Base-by-base conservation (phyloP, 2,797 vertebrate species). In the Mormyrus hasselquistii region DNA sequence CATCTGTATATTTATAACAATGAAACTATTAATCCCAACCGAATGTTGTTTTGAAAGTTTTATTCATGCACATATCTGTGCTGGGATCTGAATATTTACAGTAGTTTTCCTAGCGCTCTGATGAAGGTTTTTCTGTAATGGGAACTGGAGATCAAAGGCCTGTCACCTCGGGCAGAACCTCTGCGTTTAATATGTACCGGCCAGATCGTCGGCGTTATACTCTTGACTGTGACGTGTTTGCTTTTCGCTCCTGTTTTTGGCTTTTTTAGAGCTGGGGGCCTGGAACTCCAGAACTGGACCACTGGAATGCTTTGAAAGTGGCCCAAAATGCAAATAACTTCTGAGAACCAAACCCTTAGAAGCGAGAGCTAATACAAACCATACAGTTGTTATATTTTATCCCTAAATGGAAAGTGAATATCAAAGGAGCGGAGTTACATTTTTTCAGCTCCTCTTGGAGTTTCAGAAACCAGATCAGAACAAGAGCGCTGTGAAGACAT, bases 271-370 rank as follows among this genome's bases (percentile, higher is more conserved):
- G 38, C 73, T 44, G 38, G 73, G 16, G 73, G 38, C 16, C 73
- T 73, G 73, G 73, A 79, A 79, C 73, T 79, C 14, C 73, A 16
- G 73, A 44, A 44, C 16, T 9, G 73, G 73, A 79, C 34, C 73
- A 79, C 73, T 79, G 73, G 41, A 79, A 79, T 41, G 73, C 73
- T 79, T 79, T 79, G 73, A 79, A 79, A 41, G 73, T 19, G 73
- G 38, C 73, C 73, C 73, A 79, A 79, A 79, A 79, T 79, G 73
- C 73, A 79, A 79, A 79, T 79, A 6, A 44, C 73, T 79, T 79
- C 16, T 44, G 34, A 44, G 38, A 79, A 79, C 14, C 65, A 16
- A 73, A 73, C 2, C 12, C 65, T 38, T 73, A 79, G 73, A 79
- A 44, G 73, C 14, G 38, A 41, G 73, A n/a, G 38, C 73, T 44